A percentile compares a stretch with the other conserved stretches of the same genome.
Evolutionary conservation across 2,113 vertebrate species (phyloP).

Genomic region (Salminus brasiliensis): DNA sequence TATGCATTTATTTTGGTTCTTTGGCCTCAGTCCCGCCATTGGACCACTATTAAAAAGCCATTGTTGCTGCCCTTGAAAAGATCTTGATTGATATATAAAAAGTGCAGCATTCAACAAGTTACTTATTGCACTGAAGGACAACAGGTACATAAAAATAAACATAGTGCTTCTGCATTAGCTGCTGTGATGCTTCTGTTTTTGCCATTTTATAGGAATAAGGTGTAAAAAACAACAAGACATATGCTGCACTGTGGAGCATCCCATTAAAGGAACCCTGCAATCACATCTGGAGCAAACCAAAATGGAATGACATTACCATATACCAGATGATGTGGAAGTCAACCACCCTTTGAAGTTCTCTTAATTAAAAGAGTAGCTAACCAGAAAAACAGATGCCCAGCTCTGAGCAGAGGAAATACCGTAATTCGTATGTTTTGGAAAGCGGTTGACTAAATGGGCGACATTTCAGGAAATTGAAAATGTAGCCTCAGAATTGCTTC

Average conservation of each 20-base stretch:
- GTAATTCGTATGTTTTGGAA: slow-evolving; percentile 29
- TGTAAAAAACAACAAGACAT: neutral
- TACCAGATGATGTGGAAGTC: slow-evolving; percentile 33
- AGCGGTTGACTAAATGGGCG: slow-evolving; percentile 20
- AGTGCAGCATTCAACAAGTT: neutral
- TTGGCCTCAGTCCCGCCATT: slow-evolving; percentile 5
- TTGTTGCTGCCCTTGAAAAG: slow-evolving; percentile 15
- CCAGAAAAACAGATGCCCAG: slow-evolving; percentile 33
- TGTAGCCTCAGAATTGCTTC: neutral
- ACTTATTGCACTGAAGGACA: neutral
- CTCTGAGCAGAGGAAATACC: slow-evolving; percentile 29
- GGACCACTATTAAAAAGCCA: slow-evolving; percentile 18
- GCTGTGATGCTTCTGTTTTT: neutral
- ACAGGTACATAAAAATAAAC: neutral
- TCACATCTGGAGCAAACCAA: slow-evolving; percentile 38
- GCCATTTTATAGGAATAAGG: neutral
- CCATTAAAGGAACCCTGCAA: slow-evolving; percentile 29
- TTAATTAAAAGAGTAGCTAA: slow-evolving; percentile 47
- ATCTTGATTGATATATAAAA: slow-evolving; percentile 20
- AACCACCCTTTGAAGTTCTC: slow-evolving; percentile 41
- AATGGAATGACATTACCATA: slow-evolving; percentile 39
- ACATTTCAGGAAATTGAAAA: slow-evolving; percentile 29
- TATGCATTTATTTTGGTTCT: slow-evolving; percentile 19
- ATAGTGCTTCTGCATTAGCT: neutral
- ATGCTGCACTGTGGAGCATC: slow-evolving; percentile 6